Conservation (phyloP, 2,888 invertebrate species). For the Trimorus sp. region DNA sequence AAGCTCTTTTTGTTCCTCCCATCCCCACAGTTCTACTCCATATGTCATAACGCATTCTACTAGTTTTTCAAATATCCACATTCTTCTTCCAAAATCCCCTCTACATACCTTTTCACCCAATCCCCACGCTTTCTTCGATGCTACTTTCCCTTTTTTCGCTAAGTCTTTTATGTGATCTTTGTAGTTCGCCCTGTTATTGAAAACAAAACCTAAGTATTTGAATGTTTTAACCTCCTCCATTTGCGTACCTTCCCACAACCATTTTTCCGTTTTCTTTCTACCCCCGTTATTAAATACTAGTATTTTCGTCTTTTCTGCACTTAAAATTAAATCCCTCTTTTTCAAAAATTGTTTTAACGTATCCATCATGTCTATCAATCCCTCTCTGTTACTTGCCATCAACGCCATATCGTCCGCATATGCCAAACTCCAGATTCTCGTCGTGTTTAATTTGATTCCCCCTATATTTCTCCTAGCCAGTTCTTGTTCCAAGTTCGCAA, state of each 20-base stretch:
- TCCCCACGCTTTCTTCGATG: neutral
- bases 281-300: too few species aligned
- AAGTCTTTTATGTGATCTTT: conserved; percentile 13
- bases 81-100: conserved; percentile 10
- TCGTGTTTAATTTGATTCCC: too few species aligned
- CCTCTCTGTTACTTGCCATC: too few species aligned
- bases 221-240: conserved; percentile 24
- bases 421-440: too few species aligned
- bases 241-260: conserved; percentile 6
- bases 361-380: conserved; percentile 25
- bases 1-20: conserved; percentile 1
- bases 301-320: too few species aligned
- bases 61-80: conserved; percentile 5
- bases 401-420: too few species aligned
- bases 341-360: conserved; percentile 18
- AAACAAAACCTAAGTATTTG: neutral
- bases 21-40: conserved; percentile 14
- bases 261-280: too few species aligned
- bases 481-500: too few species aligned
- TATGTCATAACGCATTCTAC: conserved; percentile 15
- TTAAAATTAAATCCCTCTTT: conserved; percentile 8
- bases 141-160: neutral
- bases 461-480: too few species aligned
- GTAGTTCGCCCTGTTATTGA: conserved; percentile 5
- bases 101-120: conserved; percentile 3